A percentile compares a stretch with the other conserved stretches of the same genome.
These are phyloP conservation scores for Ennomos erosarius DNA, from an alignment of 2,888 invertebrate genomes.

Conservation along the genomic window DNA sequence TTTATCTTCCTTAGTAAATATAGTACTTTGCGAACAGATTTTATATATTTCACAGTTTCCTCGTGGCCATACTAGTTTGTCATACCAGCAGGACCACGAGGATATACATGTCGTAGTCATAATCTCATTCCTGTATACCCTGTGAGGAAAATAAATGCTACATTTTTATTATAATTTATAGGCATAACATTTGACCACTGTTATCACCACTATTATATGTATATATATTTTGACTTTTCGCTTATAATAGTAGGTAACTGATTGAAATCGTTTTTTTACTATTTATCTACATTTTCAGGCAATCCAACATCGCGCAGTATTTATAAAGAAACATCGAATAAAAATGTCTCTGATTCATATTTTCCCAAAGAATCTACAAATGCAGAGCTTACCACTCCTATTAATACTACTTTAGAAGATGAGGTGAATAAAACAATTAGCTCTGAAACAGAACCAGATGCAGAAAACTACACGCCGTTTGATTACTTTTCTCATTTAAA, in stretches of 20 bases:
- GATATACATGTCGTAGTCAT: no score
- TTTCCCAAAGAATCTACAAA: conserved; percentile 1
- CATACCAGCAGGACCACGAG: no score
- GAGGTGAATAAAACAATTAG: conserved; percentile 1
- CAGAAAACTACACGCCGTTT: conserved; percentile 53
- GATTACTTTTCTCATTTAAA: conserved; percentile 67
- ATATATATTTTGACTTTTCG: no score
- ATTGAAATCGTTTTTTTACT: no score
- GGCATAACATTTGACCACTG: no score
- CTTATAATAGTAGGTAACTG: no score
- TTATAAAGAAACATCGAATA: background rate
- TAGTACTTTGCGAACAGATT: background rate
- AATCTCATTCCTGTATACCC: no score
- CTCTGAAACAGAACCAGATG: conserved; percentile 26
- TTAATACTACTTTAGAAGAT: conserved; percentile 13
- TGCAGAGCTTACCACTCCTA: background rate
- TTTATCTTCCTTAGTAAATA: background rate
- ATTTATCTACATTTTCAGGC: conserved; percentile 23
- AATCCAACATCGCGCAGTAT: conserved; percentile 12
- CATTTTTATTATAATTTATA: no score
- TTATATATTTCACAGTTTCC: background rate
- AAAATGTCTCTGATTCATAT: conserved; percentile 2
- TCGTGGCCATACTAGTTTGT: no score
- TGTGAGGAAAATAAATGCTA: no score
- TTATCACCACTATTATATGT: no score